A percentile compares a stretch with the other conserved stretches of the same genome.
phyloP scores from a whole-genome alignment of 2,113 vertebrate genomes.

The Elephas maximus region DNA sequence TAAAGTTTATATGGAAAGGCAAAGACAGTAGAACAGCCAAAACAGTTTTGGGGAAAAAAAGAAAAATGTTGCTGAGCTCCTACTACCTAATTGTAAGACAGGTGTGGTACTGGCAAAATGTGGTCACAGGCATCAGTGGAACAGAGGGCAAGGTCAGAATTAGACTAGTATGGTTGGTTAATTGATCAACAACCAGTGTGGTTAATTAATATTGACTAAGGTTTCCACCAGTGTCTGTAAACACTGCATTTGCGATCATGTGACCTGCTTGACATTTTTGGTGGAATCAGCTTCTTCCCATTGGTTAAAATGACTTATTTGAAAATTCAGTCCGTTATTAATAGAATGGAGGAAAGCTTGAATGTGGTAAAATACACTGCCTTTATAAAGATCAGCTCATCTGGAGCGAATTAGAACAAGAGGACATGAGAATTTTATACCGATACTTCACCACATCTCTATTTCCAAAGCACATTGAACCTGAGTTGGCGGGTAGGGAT shows the following conservation, averaged over 20 bases:
- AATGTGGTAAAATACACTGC: constrained; percentile 97
- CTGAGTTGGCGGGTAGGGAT: constrained; percentile 97
- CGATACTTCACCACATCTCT: no score
- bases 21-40: not conserved
- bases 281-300: constrained; percentile 99
- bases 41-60: not conserved
- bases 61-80: not conserved
- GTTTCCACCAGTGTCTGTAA: constrained; percentile 94
- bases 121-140: not conserved
- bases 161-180: not conserved
- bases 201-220: not conserved
- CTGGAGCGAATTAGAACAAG: constrained; percentile 86
- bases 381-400: constrained; percentile 99
- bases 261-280: constrained; percentile 97
- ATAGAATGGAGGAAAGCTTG: constrained; percentile 97
- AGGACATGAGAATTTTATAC: no score
- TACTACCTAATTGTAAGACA: not conserved
- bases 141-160: not conserved
- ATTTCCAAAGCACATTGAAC: constrained; percentile 17
- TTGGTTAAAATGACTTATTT: constrained; percentile 99
- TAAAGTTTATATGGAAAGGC: not conserved
- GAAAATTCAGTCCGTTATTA: constrained; percentile 99
- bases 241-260: constrained; percentile 97
- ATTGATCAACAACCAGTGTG: not conserved
- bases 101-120: not conserved